Conservation (phyloP, 2,888 invertebrate genomes). For the Tetranychus truncatus region DNA sequence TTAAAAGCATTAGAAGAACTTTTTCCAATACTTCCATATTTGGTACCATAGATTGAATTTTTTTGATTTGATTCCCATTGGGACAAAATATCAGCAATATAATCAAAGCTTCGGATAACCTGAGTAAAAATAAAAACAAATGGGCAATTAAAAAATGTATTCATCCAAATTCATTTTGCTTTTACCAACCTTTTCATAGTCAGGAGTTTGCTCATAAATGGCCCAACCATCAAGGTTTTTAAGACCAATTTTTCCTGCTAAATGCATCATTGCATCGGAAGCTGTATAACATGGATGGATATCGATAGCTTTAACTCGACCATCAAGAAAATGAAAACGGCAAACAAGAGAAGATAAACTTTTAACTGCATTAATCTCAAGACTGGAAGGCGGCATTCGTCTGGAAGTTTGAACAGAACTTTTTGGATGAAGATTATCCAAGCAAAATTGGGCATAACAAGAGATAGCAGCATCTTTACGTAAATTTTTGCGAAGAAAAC, state of each 20-base stretch:
- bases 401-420: slow-evolving; percentile 51
- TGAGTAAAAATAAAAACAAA: background rate
- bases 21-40: slow-evolving; percentile 28
- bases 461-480: slow-evolving; percentile 46
- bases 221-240: slow-evolving; percentile 79
- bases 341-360: slow-evolving; percentile 77
- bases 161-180: background rate
- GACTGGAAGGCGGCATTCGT: slow-evolving; percentile 68
- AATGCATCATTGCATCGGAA: slow-evolving; percentile 64
- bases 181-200: slow-evolving; percentile 52
- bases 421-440: slow-evolving; percentile 57
- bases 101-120: slow-evolving; percentile 68
- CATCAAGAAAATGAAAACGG: slow-evolving; percentile 78
- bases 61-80: slow-evolving; percentile 44
- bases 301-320: slow-evolving; percentile 81
- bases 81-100: slow-evolving; percentile 78
- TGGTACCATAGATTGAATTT: slow-evolving; percentile 22
- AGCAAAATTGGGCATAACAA: slow-evolving; percentile 81
- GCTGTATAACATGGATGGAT: slow-evolving; percentile 87
- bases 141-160: background rate
- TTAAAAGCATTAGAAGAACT: slow-evolving; percentile 44
- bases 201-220: slow-evolving; percentile 61
- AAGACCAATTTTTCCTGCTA: slow-evolving; percentile 66
- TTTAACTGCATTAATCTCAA: slow-evolving; percentile 80
- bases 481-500: slow-evolving; percentile 51